Percentiles rank a stretch among this genome's conserved stretches.
Evolutionary conservation across 2,113 vertebrate species (phyloP).

Genomic region (Pitta sordida): DNA sequence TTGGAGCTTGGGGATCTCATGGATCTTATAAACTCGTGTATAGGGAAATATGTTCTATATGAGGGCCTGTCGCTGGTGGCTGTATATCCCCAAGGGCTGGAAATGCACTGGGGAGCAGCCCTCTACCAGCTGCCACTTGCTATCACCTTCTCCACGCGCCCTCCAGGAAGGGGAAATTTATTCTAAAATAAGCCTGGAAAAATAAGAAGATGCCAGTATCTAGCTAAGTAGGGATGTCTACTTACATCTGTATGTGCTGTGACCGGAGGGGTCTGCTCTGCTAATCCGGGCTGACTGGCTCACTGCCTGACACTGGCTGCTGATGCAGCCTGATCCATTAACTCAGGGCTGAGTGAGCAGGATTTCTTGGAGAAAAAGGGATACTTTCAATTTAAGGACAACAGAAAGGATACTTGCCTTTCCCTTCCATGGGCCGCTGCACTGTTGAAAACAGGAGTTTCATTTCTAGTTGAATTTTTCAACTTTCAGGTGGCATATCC

Average conservation of each 20-base stretch:
- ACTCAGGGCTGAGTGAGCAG: background rate
- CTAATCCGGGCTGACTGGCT: constrained; percentile 28
- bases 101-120: background rate
- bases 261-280: background rate
- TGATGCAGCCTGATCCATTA: background rate
- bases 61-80: background rate
- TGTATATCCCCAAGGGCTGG: background rate
- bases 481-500: background rate
- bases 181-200: constrained; percentile 2
- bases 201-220: background rate
- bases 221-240: background rate
- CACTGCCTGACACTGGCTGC: background rate
- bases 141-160: background rate
- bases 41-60: background rate
- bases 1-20: background rate
- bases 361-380: background rate
- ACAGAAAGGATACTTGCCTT: background rate
- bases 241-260: background rate
- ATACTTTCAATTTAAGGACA: background rate
- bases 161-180: background rate
- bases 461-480: constrained; percentile 32
- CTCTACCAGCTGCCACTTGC: constrained; percentile 31
- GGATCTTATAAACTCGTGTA: background rate
- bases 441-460: background rate
- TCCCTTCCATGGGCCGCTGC: background rate